These are phyloP conservation scores for Napeogenes sylphis DNA, from an alignment of 2,888 invertebrate genomes.

Conservation along the genomic window DNA sequence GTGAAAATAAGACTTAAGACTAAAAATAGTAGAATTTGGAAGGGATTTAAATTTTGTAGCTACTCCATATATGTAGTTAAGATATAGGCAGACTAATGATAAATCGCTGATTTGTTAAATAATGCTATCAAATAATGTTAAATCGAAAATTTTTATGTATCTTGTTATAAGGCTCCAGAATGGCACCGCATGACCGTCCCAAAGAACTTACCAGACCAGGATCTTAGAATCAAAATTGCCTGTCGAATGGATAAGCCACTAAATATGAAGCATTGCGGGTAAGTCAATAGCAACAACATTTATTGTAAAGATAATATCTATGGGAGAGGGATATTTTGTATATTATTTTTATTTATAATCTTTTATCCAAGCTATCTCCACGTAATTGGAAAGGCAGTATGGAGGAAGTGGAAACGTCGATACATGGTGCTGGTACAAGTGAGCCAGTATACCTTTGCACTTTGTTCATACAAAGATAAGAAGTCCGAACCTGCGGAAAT, in stretches of 20 bases:
- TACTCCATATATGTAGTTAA: no score
- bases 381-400: slow-evolving; percentile 94
- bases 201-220: slow-evolving; percentile 96
- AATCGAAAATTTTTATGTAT: not conserved
- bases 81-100: no score
- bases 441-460: slow-evolving; percentile 99
- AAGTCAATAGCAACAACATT: slow-evolving; percentile 40
- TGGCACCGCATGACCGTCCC: slow-evolving; percentile 99
- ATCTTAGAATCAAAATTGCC: slow-evolving; percentile 97
- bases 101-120: no score
- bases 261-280: slow-evolving; percentile 99
- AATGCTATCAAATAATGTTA: no score
- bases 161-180: slow-evolving; percentile 85
- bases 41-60: no score
- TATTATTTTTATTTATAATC: not conserved
- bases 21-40: no score
- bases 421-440: slow-evolving; percentile 99
- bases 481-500: slow-evolving; percentile 99
- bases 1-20: no score
- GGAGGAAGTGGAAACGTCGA: slow-evolving; percentile 99
- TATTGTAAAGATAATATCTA: not conserved
- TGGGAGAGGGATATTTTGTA: not conserved
- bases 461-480: slow-evolving; percentile 99
- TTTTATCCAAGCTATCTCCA: slow-evolving; percentile 83
- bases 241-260: slow-evolving; percentile 99